Base-by-base conservation (phyloP, 2,888 invertebrate species). In the Frankliniella fusca region DNA sequence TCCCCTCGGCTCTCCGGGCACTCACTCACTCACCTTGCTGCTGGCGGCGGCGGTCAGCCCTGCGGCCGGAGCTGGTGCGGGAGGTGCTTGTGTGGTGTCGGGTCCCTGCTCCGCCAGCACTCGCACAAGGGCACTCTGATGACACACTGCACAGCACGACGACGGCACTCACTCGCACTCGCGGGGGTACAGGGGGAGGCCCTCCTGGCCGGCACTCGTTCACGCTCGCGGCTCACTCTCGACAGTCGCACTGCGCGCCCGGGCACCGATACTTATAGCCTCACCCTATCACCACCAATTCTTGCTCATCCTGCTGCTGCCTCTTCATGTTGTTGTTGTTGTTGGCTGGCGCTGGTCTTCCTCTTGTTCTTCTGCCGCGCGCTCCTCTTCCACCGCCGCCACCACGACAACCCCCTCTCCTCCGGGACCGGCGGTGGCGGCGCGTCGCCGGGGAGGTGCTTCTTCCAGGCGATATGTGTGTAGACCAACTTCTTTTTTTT, bases 231-330 rank as follows among this genome's bases (percentile, higher is more conserved):
- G 38, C 38, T 38, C 38, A 2, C 38, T 38, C 38, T 38, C 38
- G 27, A 76, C 70, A 76, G 70, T 76, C 27, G 70, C 70, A 23
- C 70, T 76, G 23, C 70, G 23, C 70, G 70, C 12, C 23, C 27
- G 23, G 23, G 27, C 70, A 76, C 70, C 70, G 70, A 76, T 76
- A 76, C 70, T 76, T 76, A 76, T 76, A 76, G 70, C 70, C 70
- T 76, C 70, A 61, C 61, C 27, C 23, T 76, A 76, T 76, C 70
- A 76, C 70, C 70, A 76, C 70, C 70, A 76, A 76, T 76, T 76
- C 70, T 76, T 27, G 70, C 70, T 76, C 70, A 76, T 76, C 70
- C 70, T 27, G 23, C 70, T 27, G 27, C 27, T 76, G 70, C 70
- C 10, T 18, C 61, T 61, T 18, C 61, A 61, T 18, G 18, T 18